Base-by-base conservation (phyloP, 2,888 invertebrate genomes). In the Aphrophora alni region DNA sequence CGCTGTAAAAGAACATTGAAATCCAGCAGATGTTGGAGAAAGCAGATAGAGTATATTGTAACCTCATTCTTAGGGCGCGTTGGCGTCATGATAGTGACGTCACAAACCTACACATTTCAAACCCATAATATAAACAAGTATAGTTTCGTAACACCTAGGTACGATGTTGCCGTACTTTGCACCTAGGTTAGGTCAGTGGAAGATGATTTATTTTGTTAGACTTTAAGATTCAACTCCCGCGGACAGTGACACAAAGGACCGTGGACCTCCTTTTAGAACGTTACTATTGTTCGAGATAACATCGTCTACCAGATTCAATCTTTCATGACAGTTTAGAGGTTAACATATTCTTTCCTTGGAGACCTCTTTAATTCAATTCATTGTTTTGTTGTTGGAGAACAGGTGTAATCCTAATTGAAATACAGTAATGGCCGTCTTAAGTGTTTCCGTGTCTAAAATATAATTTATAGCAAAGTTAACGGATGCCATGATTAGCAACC, bases 1-100 rank as follows among this genome's bases (percentile, higher is more conserved):
- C 21, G 21, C 59, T 59, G 59, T 59, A 59, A 59, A 59, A 21
- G 59, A 3, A 59, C 5, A 59, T 59, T 21, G n/a, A 59, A 59
- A 59, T 59, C 59, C 59, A 59, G 59, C 59, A 59, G 59, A 59
- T 59, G 59, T 59, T 59, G 21, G 59, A 59, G 59, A 59, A 59
- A 59, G 59, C 59, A 59, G 59, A 21, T 59, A 59, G 59, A 59
- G 59, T 59, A 59, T 59, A 59, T 59, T 59, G 59, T 59, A 59
- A 59, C 59, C 59, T 59, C 59, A 59, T 59, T 59, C 59, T 59
- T 59, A 21, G 59, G 21, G 59, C 59, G 59, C 59, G 59, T 59
- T 59, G 59, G 59, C 21, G 59, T 59, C 44, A 14, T 44, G 44
- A 10, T 2, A 21, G 59, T 59, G 59, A 59, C 59, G 59, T 59